These are phyloP conservation scores for Speoplatyrhinus poulsoni DNA, from an alignment of 2,113 vertebrate genomes.

Conservation along the genomic window DNA sequence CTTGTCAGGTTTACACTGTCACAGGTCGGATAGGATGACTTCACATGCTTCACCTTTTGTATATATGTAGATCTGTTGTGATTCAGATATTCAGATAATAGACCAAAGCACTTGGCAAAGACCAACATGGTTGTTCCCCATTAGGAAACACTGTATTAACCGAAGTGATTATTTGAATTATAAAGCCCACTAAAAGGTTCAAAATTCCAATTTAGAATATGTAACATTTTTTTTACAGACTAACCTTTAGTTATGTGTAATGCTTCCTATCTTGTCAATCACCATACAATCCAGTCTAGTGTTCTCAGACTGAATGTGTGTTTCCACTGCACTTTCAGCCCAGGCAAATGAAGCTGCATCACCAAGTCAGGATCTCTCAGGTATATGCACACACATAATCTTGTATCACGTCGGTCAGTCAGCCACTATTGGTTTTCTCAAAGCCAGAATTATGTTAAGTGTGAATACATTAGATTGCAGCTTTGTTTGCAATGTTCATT, in stretches of 20 bases:
- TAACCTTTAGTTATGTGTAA: not conserved
- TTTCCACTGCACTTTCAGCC: slow-evolving; percentile 78
- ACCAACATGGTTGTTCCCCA: no score
- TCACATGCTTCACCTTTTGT: not conserved
- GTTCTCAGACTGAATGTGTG: slow-evolving; percentile 32
- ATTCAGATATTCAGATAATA: no score
- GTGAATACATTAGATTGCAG: no score
- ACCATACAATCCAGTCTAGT: not conserved
- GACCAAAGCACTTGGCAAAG: no score
- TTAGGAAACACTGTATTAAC: no score
- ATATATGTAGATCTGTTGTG: no score
- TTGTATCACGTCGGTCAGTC: not conserved
- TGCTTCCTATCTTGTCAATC: not conserved
- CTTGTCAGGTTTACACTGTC: not conserved
- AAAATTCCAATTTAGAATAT: no score
- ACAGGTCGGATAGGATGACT: not conserved
- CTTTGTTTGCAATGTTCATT: no score
- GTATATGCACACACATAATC: slow-evolving; percentile 76
- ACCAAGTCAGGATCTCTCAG: slow-evolving; percentile 92
- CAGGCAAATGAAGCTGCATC: slow-evolving; percentile 90
- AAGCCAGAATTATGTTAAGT: not conserved
- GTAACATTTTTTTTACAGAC: no score
- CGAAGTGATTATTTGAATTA: no score
- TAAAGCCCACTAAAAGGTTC: no score
- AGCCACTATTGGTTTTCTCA: not conserved